Percentiles rank a stretch among this genome's conserved stretches.
These are phyloP conservation scores for Etheostoma perlongum DNA, from an alignment of 2,797 vertebrate species.

Conservation along the genomic window DNA sequence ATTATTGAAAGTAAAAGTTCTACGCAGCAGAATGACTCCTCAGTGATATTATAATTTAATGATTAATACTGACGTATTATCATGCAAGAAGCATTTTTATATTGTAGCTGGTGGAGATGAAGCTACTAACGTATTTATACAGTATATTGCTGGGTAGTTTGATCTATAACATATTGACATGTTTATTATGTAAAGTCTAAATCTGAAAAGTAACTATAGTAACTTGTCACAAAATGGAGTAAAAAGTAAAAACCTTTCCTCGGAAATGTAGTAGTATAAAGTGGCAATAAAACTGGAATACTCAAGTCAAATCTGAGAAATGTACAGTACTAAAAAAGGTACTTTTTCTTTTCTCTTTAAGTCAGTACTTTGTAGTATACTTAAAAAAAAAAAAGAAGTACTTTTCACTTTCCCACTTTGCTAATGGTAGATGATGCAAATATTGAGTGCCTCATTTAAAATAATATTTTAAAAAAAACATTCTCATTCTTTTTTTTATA, in stretches of 20 bases:
- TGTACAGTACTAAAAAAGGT: not conserved
- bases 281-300: not conserved
- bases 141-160: not conserved
- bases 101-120: not conserved
- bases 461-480: too few relatives aligned
- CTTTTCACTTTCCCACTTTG: not conserved
- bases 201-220: not conserved
- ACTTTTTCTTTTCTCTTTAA: not conserved
- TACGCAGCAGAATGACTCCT: not conserved
- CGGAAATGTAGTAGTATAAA: not conserved
- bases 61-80: not conserved
- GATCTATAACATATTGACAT: not conserved
- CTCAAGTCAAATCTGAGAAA: not conserved
- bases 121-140: not conserved
- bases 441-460: not conserved
- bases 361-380: not conserved
- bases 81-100: not conserved
- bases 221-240: not conserved
- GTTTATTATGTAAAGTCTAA: not conserved
- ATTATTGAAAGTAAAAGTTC: not conserved
- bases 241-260: not conserved
- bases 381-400: too few relatives aligned
- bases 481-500: too few relatives aligned
- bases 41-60: not conserved
- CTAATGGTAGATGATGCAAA: not conserved